A percentile compares a stretch with the other conserved stretches of the same genome.
These are phyloP conservation scores for Mystacides longicornis DNA, from an alignment of 2,888 invertebrate genomes.

Conservation along the genomic window DNA sequence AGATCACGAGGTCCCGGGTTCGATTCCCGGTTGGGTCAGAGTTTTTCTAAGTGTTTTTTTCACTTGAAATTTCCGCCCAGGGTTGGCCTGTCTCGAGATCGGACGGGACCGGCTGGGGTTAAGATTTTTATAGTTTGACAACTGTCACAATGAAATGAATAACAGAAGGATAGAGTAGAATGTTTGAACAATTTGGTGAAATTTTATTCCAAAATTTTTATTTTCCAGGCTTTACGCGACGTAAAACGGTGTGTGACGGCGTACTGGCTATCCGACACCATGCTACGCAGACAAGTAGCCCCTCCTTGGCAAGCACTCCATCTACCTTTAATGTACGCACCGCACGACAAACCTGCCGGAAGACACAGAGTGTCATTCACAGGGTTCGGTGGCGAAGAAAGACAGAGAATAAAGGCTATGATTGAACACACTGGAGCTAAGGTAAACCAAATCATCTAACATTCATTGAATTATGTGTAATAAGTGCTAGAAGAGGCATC, in stretches of 20 bases:
- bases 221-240: slow-evolving; percentile 51
- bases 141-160: too few relatives aligned
- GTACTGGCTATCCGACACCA: slow-evolving; percentile 89
- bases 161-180: too few relatives aligned
- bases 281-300: slow-evolving; percentile 73
- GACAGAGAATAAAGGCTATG: slow-evolving; percentile 75
- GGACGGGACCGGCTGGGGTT: too few relatives aligned
- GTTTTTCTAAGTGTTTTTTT: too few relatives aligned
- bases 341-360: slow-evolving; percentile 63
- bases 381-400: slow-evolving; percentile 86
- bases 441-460: slow-evolving; percentile 55
- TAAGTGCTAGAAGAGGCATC: too few relatives aligned
- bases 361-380: slow-evolving; percentile 77
- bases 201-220: too few relatives aligned
- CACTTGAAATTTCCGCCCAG: too few relatives aligned
- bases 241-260: slow-evolving; percentile 69
- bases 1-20: too few relatives aligned
- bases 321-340: slow-evolving; percentile 67
- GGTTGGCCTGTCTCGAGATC: too few relatives aligned
- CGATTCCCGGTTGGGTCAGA: too few relatives aligned
- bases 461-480: not conserved
- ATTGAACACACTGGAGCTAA: slow-evolving; percentile 80
- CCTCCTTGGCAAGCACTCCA: slow-evolving; percentile 94
- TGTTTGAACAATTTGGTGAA: too few relatives aligned
- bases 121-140: too few relatives aligned